Conservation (phyloP, 2,113 vertebrate genomes). For the Serilophus lunatus region DNA sequence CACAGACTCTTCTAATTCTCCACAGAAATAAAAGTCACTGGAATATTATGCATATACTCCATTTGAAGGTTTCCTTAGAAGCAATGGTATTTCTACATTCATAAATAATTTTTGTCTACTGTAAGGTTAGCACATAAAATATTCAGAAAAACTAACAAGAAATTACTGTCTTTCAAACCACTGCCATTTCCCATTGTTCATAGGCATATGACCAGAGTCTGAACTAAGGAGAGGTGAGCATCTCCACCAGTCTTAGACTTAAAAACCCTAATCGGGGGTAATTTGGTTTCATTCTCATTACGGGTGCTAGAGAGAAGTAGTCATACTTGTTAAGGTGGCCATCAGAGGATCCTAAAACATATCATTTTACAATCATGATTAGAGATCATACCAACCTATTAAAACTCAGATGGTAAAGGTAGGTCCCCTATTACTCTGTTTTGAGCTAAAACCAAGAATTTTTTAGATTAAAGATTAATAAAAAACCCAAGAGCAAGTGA, state of each 20-base stretch:
- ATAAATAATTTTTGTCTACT: not conserved
- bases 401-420: not conserved
- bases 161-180: not conserved
- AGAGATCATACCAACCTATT: not conserved
- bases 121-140: slow-evolving; percentile 6
- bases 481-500: not conserved
- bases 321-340: not conserved
- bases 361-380: not conserved
- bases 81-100: not conserved
- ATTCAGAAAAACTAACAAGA: slow-evolving; percentile 4
- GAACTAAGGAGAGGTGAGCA: not conserved
- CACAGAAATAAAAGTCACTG: slow-evolving; percentile 11
- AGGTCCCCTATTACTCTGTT: not conserved
- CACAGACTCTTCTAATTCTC: slow-evolving; percentile 29
- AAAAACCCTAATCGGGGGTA: not conserved
- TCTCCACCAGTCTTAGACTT: not conserved
- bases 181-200: not conserved
- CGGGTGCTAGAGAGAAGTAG: not conserved
- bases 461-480: not conserved
- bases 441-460: not conserved
- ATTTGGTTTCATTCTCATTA: not conserved
- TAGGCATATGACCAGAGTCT: not conserved
- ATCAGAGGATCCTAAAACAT: not conserved
- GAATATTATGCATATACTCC: not conserved
- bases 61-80: slow-evolving; percentile 42